A percentile compares a stretch with the other conserved stretches of the same genome.
phyloP scores from a whole-genome alignment of 2,797 vertebrate genomes.

The Hypotaenidia philippensis region DNA sequence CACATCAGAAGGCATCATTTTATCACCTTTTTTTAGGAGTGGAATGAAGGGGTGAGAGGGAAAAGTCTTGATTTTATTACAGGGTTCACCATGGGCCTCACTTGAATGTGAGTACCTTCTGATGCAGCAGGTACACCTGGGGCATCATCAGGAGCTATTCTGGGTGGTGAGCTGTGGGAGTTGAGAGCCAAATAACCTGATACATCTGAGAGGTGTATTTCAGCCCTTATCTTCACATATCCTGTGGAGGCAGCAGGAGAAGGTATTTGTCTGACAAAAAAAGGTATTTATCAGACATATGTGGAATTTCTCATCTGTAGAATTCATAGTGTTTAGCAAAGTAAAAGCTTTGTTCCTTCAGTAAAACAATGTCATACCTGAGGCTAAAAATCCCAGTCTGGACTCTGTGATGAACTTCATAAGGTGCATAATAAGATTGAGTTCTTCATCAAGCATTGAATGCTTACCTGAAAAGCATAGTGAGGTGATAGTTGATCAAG shows the following conservation, averaged over 20 bases:
- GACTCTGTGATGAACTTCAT: background rate
- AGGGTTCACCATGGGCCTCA: background rate
- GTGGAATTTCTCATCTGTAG: background rate
- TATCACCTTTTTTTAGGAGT: background rate
- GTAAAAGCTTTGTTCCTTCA: background rate
- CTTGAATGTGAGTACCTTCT: background rate
- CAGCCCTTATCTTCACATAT: background rate
- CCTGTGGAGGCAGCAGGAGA: background rate
- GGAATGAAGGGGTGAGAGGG: background rate
- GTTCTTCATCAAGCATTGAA: background rate
- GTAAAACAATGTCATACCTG: background rate
- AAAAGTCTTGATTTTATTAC: background rate
- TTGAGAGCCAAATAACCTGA: background rate
- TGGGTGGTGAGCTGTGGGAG: background rate
- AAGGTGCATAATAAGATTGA: background rate
- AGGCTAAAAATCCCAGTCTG: background rate
- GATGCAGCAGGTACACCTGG: background rate
- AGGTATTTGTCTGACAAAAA: background rate
- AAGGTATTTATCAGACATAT: background rate
- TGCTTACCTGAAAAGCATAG: background rate
- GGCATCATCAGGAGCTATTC: background rate
- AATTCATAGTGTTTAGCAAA: background rate
- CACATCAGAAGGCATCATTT: background rate
- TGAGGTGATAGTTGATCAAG: background rate
- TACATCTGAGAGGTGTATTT: background rate